Conservation (phyloP, 2,113 vertebrate species). For the Erythrocebus patas region DNA sequence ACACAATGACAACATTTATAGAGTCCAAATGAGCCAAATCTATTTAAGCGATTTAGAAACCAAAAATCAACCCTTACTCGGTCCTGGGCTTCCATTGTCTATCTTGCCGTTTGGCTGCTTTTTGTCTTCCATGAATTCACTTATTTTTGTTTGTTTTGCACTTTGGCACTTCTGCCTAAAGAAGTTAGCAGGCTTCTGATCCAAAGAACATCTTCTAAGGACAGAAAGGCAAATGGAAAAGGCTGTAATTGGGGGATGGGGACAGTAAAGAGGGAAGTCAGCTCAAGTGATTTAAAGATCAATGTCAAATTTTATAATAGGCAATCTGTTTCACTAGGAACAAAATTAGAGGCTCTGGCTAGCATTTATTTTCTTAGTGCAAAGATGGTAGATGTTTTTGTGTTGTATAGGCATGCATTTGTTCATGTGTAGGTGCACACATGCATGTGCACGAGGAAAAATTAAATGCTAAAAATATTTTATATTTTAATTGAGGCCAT, state of each 20-base stretch:
- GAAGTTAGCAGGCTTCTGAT: constrained; percentile 76
- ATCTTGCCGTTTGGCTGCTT: not conserved
- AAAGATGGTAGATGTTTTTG: constrained; percentile 23
- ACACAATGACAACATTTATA: constrained; percentile 14
- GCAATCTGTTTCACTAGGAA: constrained; percentile 74
- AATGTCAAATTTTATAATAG: constrained; percentile 82
- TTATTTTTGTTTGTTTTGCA: constrained; percentile 54
- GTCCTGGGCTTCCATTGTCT: not conserved
- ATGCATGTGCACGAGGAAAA: not conserved
- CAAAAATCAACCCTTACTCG: not conserved
- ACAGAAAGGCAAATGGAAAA: constrained; percentile 66
- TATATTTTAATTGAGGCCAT: constrained; percentile 34
- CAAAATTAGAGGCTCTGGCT: constrained; percentile 69
- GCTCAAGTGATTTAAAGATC: constrained; percentile 85
- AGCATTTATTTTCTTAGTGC: constrained; percentile 66
- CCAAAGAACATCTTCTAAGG: constrained; percentile 59
- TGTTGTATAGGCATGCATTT: not conserved
- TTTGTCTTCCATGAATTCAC: not conserved
- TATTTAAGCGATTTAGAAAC: constrained; percentile 43
- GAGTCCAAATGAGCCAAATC: constrained; percentile 27
- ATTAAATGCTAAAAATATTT: constrained; percentile 46
- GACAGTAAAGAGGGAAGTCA: constrained; percentile 74
- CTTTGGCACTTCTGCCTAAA: constrained; percentile 9
- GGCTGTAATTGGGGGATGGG: constrained; percentile 30
- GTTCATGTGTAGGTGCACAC: not conserved